Conservation (phyloP, 37 sponge, comb jelly and placozoan genomes). For the Aplysina aerophoba region DNA sequence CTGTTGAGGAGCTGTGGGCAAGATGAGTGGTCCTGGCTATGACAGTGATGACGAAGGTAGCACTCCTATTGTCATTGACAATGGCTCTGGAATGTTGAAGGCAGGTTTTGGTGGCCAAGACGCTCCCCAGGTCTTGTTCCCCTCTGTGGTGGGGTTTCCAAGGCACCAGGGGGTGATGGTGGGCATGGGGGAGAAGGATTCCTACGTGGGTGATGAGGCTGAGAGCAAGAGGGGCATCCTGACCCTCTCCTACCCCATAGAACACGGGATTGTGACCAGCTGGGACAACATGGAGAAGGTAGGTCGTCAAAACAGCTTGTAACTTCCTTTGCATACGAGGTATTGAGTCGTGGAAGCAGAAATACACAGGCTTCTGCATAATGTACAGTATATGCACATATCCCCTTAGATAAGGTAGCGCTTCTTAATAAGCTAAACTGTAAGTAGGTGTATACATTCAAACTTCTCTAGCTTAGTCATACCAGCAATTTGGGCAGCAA, state of each 20-base stretch:
- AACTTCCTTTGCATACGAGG: no score
- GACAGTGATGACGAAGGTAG: conserved; percentile 15
- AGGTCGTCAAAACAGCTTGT: no score
- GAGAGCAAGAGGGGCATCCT: conserved; percentile 84
- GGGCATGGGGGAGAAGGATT: conserved; percentile 81
- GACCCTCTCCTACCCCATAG: conserved; percentile 73
- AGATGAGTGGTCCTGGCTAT: not conserved
- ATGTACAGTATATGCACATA: no score
- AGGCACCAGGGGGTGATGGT: conserved; percentile 52
- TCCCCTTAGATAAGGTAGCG: no score
- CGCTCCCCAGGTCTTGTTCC: conserved; percentile 62
- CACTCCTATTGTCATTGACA: conserved; percentile 49
- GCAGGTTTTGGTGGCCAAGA: conserved; percentile 72
- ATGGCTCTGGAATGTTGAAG: conserved; percentile 56
- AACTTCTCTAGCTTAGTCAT: no score
- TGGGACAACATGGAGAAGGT: conserved; percentile 83
- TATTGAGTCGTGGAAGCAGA: no score
- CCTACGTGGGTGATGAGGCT: conserved; percentile 79
- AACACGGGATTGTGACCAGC: conserved; percentile 84
- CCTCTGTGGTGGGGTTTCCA: conserved; percentile 47
- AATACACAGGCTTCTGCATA: no score
- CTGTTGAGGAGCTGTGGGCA: no score
- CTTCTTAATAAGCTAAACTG: no score
- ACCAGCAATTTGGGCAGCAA: no score
- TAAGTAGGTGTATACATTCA: no score